Base-by-base conservation (phyloP, 1,140 invertebrate species). In the Telenomus remus region DNA sequence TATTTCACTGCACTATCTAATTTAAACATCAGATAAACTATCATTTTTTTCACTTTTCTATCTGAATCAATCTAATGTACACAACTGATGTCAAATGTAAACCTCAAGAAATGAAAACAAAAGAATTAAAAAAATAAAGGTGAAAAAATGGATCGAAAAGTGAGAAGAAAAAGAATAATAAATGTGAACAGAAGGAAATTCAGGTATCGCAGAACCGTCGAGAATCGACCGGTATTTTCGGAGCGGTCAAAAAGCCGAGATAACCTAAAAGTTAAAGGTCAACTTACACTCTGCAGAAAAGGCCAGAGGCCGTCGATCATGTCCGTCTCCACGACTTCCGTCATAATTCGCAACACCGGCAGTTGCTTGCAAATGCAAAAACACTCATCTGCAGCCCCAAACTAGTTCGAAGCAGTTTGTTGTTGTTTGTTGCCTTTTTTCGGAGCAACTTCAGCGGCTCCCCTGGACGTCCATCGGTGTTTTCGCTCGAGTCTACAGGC, bases 281-380 rank as follows among this genome's bases (percentile, higher is more conserved):
- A 0, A 77, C 74, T 71, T 72, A 77, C 74, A 37, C 63, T 77
- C 19, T 59, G 63, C 6, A 77, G 53, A 51, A 77, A 77, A 2
- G 74, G 74, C 74, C 74, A 77, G 35, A 77, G 57, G 43, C 74
- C 74, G 48, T 77, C 74, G 59, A 77, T 72, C 11, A 72, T 54
- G 54, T 77, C 68, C 15, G 68, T 72, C 51, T 46, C 61, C 12
- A 61, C 63, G 44, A 77, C 47, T 50, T 77, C 68, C 57, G 74
- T 72, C 74, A 77, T 77, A 43, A 55, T 68, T 57, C 46, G 61
- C 56, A 51, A 53, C 49, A 54, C 55, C 47, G 34, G 47, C 13
- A 60, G 37, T n/a, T 39, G 37, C 37, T n/a, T 9, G 37, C 37
- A n/a, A 9, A 39, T n/a, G 37, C 37, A 27, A 27, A 11, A 39